A percentile compares a stretch with the other conserved stretches of the same genome.
Conservation (phyloP, 2,888 invertebrate species). For the Lypha dubia region DNA sequence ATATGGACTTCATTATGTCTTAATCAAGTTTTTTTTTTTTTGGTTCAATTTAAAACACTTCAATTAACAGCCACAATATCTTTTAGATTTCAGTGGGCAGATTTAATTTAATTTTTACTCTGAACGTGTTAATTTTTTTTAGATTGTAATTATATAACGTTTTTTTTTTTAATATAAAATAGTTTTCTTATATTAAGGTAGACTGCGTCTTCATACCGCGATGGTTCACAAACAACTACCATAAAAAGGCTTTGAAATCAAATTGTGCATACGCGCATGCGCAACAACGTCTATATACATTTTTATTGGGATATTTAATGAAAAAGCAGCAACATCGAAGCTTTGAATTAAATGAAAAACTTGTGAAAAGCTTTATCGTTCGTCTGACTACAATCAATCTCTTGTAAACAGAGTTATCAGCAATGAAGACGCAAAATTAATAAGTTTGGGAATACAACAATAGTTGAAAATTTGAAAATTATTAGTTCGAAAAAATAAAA, state of each 20-base stretch:
- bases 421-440: not conserved
- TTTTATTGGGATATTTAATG: constrained; percentile 45
- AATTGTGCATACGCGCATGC: constrained; percentile 63
- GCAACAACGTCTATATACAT: constrained; percentile 50
- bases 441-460: not conserved
- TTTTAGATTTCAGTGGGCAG: constrained; percentile 28
- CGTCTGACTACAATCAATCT: constrained; percentile 33
- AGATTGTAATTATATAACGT: constrained; percentile 43
- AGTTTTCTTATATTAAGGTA: not conserved
- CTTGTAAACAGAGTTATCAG: constrained; percentile 15
- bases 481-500: too few relatives aligned
- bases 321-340: constrained; percentile 38
- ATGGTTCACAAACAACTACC: constrained; percentile 72
- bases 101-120: not conserved
- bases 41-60: constrained; percentile 16
- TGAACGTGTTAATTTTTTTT: constrained; percentile 7
- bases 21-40: constrained; percentile 56
- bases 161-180: constrained; percentile 49
- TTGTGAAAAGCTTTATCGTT: constrained; percentile 57
- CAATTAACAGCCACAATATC: constrained; percentile 19
- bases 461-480: not conserved
- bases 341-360: constrained; percentile 44
- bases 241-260: constrained; percentile 57
- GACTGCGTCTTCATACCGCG: constrained; percentile 71
- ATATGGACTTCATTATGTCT: constrained; percentile 47